Percentiles rank a stretch among this genome's conserved stretches.
phyloP scores from a whole-genome alignment of 2,797 vertebrate genomes.

The Tokudaia muenninki region DNA sequence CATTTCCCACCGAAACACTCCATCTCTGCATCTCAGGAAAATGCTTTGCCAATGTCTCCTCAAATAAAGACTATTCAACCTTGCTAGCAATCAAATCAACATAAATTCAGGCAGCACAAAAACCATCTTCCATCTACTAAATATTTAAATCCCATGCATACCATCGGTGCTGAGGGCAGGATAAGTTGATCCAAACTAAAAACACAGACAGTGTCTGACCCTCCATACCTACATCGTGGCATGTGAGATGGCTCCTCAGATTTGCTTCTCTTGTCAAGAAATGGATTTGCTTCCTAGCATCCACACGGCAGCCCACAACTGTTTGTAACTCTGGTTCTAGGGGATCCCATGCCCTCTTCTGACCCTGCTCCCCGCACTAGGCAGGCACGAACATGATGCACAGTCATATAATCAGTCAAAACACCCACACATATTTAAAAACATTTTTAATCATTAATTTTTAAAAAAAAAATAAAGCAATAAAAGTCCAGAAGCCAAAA shows the following conservation, averaged over 20 bases:
- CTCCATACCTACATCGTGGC: background rate
- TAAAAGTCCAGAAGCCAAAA: conserved; percentile 1
- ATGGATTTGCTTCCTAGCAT: background rate
- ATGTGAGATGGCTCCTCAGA: background rate
- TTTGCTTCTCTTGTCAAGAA: background rate
- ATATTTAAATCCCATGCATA: conserved; percentile 24
- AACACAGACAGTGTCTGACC: background rate
- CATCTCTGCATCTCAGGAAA: background rate
- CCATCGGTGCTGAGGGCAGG: background rate
- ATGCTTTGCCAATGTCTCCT: background rate
- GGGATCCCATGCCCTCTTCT: background rate
- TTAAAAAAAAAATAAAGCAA: background rate
- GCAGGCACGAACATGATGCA: background rate
- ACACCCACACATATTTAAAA: background rate
- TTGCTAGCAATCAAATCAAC: background rate
- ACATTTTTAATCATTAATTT: background rate
- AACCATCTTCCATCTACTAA: conserved; percentile 4
- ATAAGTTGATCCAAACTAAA: background rate
- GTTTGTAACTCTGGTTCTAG: background rate
- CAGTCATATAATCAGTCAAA: background rate
- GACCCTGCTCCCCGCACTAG: background rate
- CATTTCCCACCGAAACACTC: background rate
- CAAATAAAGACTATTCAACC: background rate
- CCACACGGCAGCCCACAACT: background rate
- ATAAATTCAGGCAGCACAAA: conserved; percentile 58